A percentile compares a stretch with the other conserved stretches of the same genome.
Conservation (phyloP, 1,140 invertebrate species). For the Paralvinella palmiformis region DNA sequence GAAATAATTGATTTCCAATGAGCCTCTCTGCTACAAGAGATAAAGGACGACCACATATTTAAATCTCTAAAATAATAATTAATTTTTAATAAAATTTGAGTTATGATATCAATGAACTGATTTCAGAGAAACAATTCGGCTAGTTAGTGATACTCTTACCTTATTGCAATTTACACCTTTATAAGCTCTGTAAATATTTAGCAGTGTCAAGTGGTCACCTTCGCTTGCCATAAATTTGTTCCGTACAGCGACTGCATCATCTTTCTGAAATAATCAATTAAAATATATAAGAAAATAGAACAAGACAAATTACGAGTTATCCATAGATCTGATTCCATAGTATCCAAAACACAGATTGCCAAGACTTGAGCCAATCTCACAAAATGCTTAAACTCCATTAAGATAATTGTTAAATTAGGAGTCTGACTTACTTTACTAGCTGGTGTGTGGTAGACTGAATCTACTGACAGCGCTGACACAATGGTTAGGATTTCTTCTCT, state of each 20-base stretch:
- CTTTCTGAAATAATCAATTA: constrained; percentile 51
- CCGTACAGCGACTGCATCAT: constrained; percentile 60
- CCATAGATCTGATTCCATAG: not conserved
- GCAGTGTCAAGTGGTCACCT: constrained; percentile 86
- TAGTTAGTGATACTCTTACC: constrained; percentile 41
- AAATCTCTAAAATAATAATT: constrained; percentile 1
- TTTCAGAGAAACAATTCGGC: not conserved
- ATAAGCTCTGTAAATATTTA: constrained; percentile 83
- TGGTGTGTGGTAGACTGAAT: constrained; percentile 58
- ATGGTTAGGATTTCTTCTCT: constrained; percentile 74
- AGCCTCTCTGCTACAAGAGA: not conserved
- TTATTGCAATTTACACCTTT: constrained; percentile 65
- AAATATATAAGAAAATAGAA: not conserved
- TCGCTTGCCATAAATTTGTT: constrained; percentile 76
- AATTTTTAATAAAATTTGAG: not conserved
- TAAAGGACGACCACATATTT: constrained; percentile 2
- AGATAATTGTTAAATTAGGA: not conserved
- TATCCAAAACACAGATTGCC: not conserved
- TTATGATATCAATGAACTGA: not conserved
- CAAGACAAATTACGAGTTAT: not conserved
- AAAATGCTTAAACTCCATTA: not conserved
- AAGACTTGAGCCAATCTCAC: not conserved
- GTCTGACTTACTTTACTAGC: constrained; percentile 40
- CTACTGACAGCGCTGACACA: constrained; percentile 63
- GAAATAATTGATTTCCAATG: not conserved